phyloP scores from a whole-genome alignment of 37 sponge, comb jelly and placozoan genomes.

The Oopsacas minuta region DNA sequence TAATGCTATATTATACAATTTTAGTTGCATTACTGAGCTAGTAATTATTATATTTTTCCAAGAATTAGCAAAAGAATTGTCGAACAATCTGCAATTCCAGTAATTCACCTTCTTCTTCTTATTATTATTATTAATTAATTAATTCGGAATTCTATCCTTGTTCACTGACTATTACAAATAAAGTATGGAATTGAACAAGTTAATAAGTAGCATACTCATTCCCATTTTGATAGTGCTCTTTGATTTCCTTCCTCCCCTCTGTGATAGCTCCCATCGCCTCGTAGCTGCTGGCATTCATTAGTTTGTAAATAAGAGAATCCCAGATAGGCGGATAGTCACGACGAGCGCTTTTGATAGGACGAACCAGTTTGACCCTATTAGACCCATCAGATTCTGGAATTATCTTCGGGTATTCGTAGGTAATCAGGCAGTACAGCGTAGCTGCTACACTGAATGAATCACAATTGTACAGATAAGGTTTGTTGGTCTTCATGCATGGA shows the following conservation, averaged over 20 bases:
- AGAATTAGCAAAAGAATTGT: too few relatives aligned
- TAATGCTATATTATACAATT: too few relatives aligned
- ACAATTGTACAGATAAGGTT: neutral
- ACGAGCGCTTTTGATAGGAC: neutral
- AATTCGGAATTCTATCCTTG: too few relatives aligned
- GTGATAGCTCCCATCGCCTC: neutral
- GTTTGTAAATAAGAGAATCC: neutral
- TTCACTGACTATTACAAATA: too few relatives aligned
- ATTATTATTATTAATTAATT: too few relatives aligned
- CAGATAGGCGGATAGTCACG: neutral
- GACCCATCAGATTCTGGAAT: neutral
- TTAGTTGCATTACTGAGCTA: too few relatives aligned
- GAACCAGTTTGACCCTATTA: neutral
- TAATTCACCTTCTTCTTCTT: too few relatives aligned
- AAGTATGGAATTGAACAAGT: too few relatives aligned
- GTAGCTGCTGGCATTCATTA: neutral
- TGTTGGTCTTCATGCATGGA: neutral
- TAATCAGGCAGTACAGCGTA: neutral
- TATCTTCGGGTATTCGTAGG: conserved; percentile 5
- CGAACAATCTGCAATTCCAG: too few relatives aligned
- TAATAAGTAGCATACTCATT: too few relatives aligned
- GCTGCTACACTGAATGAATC: neutral
- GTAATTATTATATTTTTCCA: too few relatives aligned
- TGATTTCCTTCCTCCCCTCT: neutral
- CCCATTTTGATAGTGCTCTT: too few relatives aligned